These are phyloP conservation scores for Nowickia ferox DNA, from an alignment of 2,888 invertebrate genomes.

Conservation along the genomic window DNA sequence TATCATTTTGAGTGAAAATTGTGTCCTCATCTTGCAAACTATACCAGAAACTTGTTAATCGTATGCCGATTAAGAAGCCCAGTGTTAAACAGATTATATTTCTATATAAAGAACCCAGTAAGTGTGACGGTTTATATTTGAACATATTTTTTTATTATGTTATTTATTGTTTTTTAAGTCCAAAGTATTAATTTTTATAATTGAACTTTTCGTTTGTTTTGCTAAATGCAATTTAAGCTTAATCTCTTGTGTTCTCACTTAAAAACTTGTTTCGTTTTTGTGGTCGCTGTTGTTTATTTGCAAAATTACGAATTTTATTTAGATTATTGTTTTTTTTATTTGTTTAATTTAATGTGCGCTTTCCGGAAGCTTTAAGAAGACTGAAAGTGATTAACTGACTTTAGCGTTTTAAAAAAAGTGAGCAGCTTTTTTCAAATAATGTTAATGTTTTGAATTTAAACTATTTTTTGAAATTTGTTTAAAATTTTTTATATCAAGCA, in stretches of 20 bases:
- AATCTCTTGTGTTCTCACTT: conserved; percentile 19
- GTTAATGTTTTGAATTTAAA: not conserved
- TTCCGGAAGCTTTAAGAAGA: conserved; percentile 23
- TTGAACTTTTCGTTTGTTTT: conserved; percentile 27
- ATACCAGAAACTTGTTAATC: conserved; percentile 76
- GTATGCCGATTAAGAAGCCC: conserved; percentile 78
- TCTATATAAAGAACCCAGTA: conserved; percentile 39
- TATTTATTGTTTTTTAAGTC: not conserved
- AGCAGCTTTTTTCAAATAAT: not conserved
- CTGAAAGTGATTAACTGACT: conserved; percentile 21
- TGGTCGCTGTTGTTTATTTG: not conserved
- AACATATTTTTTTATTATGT: conserved; percentile 17
- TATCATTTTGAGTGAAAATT: not conserved
- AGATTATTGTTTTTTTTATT: not conserved
- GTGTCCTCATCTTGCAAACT: conserved; percentile 18
- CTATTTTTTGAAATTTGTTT: not conserved
- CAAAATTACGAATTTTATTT: not conserved
- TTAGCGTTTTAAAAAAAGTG: conserved; percentile 8
- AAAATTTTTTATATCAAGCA: no score
- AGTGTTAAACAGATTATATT: conserved; percentile 74
- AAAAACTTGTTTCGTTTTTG: conserved; percentile 56
- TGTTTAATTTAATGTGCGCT: conserved; percentile 5
- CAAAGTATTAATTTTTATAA: not conserved
- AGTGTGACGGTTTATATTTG: conserved; percentile 13
- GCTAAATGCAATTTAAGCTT: conserved; percentile 14